Evolutionary conservation across 2,888 invertebrate species (phyloP), one percentile per base, ranked within the genome.

Genomic region (Hemithea aestivaria): DNA sequence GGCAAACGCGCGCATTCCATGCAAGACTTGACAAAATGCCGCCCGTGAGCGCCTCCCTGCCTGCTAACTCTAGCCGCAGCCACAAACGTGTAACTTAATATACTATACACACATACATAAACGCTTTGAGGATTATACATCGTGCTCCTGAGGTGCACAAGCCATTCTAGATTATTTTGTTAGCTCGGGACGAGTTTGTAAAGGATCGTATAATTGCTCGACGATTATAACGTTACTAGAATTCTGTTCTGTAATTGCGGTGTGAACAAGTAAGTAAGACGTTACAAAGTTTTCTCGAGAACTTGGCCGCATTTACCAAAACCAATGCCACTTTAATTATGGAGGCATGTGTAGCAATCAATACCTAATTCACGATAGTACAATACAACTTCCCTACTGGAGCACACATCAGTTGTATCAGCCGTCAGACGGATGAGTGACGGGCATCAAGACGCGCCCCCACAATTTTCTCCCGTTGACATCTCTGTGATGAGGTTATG

Each of bases 1-100:
- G 68, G 66, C 65, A 67, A 72, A 57, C 63, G 62, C 63, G 66
- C 66, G 69, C 75, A 83, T 83, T 75, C 81, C 72, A 10, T 25
- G 25, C 32, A 32, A 20, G 32, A 35, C 31, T 35, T 35, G 32
- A 35, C 32, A 20, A 25, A 40, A 40, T 40, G 23, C 40, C 16
- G 16, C 10, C 35, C 1, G 29, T 26, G 22, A 21, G 22, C 21
- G 28, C 8, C 16, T 16, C 16, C 16, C 16, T n/a, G 16, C 5
- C 23, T 23, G 39, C 29, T 26, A 9, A 32, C 28, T 28, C 36
- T 27, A 27, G 12, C 28, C 32, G 9, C 20, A 24, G 25, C 20
- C 24, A 26, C 16, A 29, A 24, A 35, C 20, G 16, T 32, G 27
- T 28, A 20, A 31, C 20, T 16, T 16, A 16, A 16, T 32, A 11